Evolutionary conservation across 2,113 vertebrate species (phyloP), one percentile per base, ranked within the genome.

Genomic region (Hystrix cristata): DNA sequence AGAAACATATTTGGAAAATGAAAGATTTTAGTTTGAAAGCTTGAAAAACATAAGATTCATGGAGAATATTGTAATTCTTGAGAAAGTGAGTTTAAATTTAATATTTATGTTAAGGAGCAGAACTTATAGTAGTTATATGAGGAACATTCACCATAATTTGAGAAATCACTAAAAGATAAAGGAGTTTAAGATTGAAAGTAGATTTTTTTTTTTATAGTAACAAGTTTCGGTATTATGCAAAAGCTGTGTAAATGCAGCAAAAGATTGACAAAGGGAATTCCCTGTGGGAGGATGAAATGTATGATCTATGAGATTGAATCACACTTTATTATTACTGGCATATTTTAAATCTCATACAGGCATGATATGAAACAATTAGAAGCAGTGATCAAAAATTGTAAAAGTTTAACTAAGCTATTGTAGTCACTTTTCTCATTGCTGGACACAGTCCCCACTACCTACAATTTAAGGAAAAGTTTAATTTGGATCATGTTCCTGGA

Each of bases 171-270:
- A 87, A 79, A 90, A 55, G 60, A n/a, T 53, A 91, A 8, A 87
- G 0, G 5, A 83, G 2, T 87, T 96, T 86, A 67, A 91, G 79
- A 46, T 78, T 80, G 25, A 87, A 94, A 95, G 67, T 48, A 48
- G 0, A 1, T 29, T 80, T 1, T 7, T 78, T 78, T 38, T 88
- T 90, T 87, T 83, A 21, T 79, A 53, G 21, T 80, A 48, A 88
- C 5, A 86, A 65, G 15, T 55, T 43, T 57, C 38, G 27, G 1
- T 19, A 74, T 90, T 92, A 34, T 48, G 57, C 18, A 94, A 46
- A 59, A 80, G 3, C 23, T 90, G 2, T 53, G 62, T 18, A 78
- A 60, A 87, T 6, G 89, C 3, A 95, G 4, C 31, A 83, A 23
- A 72, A 71, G 0, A 19, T n/a, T 25, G 13, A 79, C 10, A 76